Conservation (phyloP, 2,113 vertebrate genomes). For the Trogon surrucura region DNA sequence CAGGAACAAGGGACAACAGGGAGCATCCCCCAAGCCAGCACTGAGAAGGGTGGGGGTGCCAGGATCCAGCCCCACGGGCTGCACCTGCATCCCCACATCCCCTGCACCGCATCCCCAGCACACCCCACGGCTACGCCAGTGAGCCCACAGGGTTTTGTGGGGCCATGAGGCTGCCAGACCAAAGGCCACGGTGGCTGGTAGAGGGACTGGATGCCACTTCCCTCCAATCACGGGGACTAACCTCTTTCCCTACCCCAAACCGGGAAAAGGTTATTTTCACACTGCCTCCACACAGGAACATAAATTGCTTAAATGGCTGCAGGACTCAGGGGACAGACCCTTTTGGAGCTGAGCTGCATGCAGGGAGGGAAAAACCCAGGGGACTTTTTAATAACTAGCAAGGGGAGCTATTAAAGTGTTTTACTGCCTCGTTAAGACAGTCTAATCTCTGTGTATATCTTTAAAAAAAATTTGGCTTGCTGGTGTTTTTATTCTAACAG, state of each 20-base stretch:
- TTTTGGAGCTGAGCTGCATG: accelerated
- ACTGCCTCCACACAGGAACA: background rate
- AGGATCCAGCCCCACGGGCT: background rate
- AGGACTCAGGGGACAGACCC: background rate
- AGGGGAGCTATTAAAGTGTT: constrained; percentile 45
- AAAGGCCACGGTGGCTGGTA: background rate
- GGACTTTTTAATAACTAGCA: constrained; percentile 34
- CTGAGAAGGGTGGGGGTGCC: background rate
- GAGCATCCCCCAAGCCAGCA: background rate
- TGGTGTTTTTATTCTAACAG: constrained; percentile 26
- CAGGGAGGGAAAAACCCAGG: constrained; percentile 28
- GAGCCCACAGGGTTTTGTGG: accelerated
- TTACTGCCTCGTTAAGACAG: constrained; percentile 52
- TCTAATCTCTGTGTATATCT: constrained; percentile 56
- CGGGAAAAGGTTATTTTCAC: background rate
- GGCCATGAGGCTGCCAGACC: background rate
- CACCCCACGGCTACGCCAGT: accelerated
- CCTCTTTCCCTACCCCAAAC: background rate
- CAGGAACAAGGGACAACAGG: background rate
- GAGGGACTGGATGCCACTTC: background rate
- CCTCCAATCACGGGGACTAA: accelerated
- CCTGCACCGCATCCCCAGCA: accelerated
- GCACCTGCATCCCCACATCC: background rate
- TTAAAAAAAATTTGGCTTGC: background rate
- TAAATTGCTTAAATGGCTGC: background rate